Base-by-base conservation (phyloP, 2,888 invertebrate species). In the Limnephilus marmoratus region DNA sequence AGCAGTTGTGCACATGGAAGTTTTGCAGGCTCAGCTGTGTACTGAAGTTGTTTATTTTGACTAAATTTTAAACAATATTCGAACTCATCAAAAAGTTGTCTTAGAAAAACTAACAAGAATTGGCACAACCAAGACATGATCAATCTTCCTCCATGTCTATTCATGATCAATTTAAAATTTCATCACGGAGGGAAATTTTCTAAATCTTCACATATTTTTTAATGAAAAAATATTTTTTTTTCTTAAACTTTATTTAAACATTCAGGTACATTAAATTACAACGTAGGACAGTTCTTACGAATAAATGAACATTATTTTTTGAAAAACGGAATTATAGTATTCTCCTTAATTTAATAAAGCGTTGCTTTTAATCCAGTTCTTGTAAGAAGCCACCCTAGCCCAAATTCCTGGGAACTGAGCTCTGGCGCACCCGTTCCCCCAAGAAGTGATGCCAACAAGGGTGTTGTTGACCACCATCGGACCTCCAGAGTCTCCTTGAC, bases 401-500 rank as follows among this genome's bases (percentile, higher is more conserved):
- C 97, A 97, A 0, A 97, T 96, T 87, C 97, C 97, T 3, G 97
- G 97, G 93, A 96, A 96, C 83, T 94, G 93, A 2, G 94, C 94
- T 85, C 95, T 95, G 11, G 96, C 97, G 94, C 97, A 97, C 3
- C 96, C 96, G 94, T 96, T 96, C 80, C 97, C 97, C 96, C 96
- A 97, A 34, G 97, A 97, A 1, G 97, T 97, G 89, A 97, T 95
- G 82, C 97, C 97, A 85, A 97, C 94, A 83, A 97, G 94, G 91
- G 94, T 94, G 82, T 95, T 95, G 88, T 95, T 94, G 90, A 95
- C 95, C n/a, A 96, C 96, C 68, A 97, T 94, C 85, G 97, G 97
- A n/a, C 97, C 97, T 4, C 97, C 97, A n/a, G 96, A 96, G 94
- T 97, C 97, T 1, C 96, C 97, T 94, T 96, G 96, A 92, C 96